Base-by-base conservation (phyloP, 2,888 invertebrate species). In the Oligia latruncula region DNA sequence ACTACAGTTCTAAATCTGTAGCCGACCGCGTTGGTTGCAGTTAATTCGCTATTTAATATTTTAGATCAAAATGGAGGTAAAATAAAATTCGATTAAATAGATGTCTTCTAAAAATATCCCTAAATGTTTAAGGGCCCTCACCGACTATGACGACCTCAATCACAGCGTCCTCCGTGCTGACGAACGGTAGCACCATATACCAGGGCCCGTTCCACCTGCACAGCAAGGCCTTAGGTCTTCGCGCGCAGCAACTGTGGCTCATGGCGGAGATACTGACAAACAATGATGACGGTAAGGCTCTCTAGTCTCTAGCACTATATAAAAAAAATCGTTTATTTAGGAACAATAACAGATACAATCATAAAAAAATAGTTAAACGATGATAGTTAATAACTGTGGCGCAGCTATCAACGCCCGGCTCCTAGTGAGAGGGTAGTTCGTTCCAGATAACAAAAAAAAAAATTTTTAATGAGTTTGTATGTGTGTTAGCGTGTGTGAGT, bases 181-280 rank as follows among this genome's bases (percentile, higher is more conserved):
- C 96, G 40, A 98, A 98, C 90, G 95, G 97, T 40, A 97, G 97
- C 89, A 97, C 97, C 67, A 97, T 98, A 91, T 98, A 98, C 75
- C 97, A 97, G 17, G 98, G 99, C 0, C 99, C 99, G 5, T 99
- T 98, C 94, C 97, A 98, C 78, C 97, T 99, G 97, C 98, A 98
- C 92, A 98, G 98, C 71, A 99, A 99, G 0, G 97, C 98, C 40
- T 97, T 99, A 93, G 98, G 99, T 58, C 98, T 99, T 0, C 99
- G 99, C 89, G 98, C 98, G 77, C 99, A 99, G 93, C 99, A 99
- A 92, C 95, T 99, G 80, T 99, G 99, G 99, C 97, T 99, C 0
- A 98, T 99, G 84, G 98, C 98, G 1, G 98, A 98, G 93, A 97
- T 99, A 91, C 97, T 98, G 60, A 99, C 99, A 8, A 98, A 98